Evolutionary conservation across 2,888 invertebrate species (phyloP).

Genomic region (Stegana nigrithorax): DNA sequence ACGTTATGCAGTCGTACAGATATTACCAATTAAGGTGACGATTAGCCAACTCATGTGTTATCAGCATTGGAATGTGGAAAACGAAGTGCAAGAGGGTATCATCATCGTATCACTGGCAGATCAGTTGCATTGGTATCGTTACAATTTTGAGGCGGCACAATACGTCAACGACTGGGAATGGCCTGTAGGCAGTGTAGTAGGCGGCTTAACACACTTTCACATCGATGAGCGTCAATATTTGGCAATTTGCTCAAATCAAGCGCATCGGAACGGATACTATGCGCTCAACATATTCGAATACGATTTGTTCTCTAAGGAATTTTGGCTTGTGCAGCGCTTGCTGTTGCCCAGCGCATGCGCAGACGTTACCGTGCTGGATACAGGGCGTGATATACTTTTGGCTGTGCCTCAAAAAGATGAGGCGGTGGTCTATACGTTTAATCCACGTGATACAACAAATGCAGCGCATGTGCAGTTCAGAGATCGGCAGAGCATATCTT

Average conservation of each 20-base stretch:
- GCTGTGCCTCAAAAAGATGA: constrained; percentile 58
- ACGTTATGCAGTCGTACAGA: constrained; percentile 33
- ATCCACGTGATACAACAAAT: constrained; percentile 37
- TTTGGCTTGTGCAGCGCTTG: constrained; percentile 64
- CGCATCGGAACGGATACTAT: constrained; percentile 29
- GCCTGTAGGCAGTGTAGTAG: constrained; percentile 48
- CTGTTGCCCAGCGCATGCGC: constrained; percentile 45
- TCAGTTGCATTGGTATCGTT: constrained; percentile 57
- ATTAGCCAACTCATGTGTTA: constrained; percentile 49
- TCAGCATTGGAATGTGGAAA: constrained; percentile 53
- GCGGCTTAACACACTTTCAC: constrained; percentile 47
- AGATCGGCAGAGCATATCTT: constrained; percentile 40
- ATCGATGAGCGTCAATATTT: constrained; percentile 50
- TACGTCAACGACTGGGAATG: constrained; percentile 55
- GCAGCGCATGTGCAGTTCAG: constrained; percentile 45
- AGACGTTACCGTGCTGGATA: constrained; percentile 56
- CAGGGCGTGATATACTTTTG: constrained; percentile 61
- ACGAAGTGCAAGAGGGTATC: constrained; percentile 48
- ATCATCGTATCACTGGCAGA: constrained; percentile 45
- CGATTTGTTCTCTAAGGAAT: constrained; percentile 49
- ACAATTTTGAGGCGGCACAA: constrained; percentile 28
- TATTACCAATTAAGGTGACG: constrained; percentile 34
- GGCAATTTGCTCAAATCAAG: constrained; percentile 43
- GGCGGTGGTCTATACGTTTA: constrained; percentile 55
- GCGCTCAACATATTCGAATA: constrained; percentile 61